These are phyloP conservation scores for Danaus melanippus DNA, from an alignment of 1,140 invertebrate species.

Conservation along the genomic window DNA sequence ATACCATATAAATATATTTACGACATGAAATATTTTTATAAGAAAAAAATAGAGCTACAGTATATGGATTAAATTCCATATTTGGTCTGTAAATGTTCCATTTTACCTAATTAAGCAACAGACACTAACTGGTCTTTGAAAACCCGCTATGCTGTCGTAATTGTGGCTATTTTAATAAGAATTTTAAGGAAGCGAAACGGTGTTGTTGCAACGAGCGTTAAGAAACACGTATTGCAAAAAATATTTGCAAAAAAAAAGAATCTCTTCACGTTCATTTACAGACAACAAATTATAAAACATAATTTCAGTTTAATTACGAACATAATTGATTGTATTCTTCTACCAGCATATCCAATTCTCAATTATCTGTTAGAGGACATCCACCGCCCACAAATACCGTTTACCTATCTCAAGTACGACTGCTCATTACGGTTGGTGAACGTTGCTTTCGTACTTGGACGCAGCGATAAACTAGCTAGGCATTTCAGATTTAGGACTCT, in stretches of 20 bases:
- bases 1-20: too few species aligned
- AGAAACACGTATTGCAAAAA: too few species aligned
- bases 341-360: too few species aligned
- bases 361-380: slow-evolving; percentile 24
- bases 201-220: too few species aligned
- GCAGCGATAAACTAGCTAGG: too few species aligned
- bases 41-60: too few species aligned
- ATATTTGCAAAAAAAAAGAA: too few species aligned
- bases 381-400: slow-evolving; percentile 31
- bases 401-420: slow-evolving; percentile 36
- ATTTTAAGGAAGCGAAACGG: slow-evolving; percentile 2
- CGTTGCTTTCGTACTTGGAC: slow-evolving; percentile 3
- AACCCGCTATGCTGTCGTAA: slow-evolving; percentile 10
- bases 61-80: slow-evolving; percentile 1
- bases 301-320: too few species aligned
- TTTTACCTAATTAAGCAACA: slow-evolving; percentile 8
- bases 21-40: too few species aligned
- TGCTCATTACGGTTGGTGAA: slow-evolving; percentile 2
- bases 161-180: slow-evolving; percentile 12
- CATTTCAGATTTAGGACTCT: background rate
- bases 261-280: too few species aligned
- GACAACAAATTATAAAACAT: too few species aligned
- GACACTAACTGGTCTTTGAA: slow-evolving; percentile 7
- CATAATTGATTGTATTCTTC: too few species aligned
- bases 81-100: background rate